phyloP scores from a whole-genome alignment of 2,888 invertebrate genomes.

The Caenorhabditis doughertyi region DNA sequence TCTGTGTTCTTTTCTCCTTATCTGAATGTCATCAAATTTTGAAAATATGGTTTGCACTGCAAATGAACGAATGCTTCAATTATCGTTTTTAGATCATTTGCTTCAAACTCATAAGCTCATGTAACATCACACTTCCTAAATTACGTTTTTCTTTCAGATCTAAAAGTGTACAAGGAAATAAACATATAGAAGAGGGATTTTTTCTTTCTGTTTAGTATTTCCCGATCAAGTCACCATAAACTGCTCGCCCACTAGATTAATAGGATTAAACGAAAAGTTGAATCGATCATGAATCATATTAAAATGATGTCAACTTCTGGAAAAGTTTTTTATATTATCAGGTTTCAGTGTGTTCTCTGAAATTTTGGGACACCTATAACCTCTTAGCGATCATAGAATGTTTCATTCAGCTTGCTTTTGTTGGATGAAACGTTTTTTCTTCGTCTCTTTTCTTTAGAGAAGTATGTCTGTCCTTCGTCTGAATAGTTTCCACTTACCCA shows the following conservation, averaged over 20 bases:
- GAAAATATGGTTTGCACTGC: not conserved
- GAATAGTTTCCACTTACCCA: constrained; percentile 25
- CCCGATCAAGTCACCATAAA: not conserved
- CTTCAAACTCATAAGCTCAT: no score
- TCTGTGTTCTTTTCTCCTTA: not conserved
- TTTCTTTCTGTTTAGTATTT: not conserved
- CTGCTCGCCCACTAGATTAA: constrained; percentile 28
- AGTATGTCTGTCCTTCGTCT: constrained; percentile 27
- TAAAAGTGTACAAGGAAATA: not conserved
- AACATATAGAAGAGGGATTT: not conserved
- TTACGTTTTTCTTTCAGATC: no score
- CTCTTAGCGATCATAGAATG: constrained; percentile 5
- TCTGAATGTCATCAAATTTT: not conserved
- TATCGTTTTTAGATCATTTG: no score
- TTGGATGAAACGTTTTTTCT: not conserved
- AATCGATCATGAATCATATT: not conserved
- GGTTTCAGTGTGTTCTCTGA: not conserved
- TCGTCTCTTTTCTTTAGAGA: not conserved
- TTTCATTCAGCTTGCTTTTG: not conserved
- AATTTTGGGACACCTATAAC: not conserved
- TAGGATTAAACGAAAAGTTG: constrained; percentile 9
- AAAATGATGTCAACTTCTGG: constrained; percentile 1
- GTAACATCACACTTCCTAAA: no score
- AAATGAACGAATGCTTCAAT: no score
- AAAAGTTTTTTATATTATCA: not conserved